Evolutionary conservation across 2,113 vertebrate species (phyloP).

Genomic region (Tyrannus savana): DNA sequence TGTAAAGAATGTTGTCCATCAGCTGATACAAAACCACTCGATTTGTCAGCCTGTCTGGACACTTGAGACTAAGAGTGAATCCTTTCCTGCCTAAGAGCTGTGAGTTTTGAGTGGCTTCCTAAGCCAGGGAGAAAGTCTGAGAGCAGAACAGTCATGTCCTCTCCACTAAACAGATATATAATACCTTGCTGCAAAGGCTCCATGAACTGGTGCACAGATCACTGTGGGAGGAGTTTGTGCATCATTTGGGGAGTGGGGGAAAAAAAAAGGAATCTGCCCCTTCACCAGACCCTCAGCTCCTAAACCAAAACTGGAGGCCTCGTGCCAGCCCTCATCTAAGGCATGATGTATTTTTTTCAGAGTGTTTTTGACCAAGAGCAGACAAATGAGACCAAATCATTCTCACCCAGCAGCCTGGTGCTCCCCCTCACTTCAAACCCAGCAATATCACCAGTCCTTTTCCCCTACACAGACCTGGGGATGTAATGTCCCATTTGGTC

Average conservation of each 20-base stretch:
- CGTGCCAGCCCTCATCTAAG: background rate
- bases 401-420: background rate
- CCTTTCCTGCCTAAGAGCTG: background rate
- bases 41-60: background rate
- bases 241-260: background rate
- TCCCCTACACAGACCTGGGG: background rate
- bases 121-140: background rate
- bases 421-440: background rate
- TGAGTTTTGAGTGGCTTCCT: background rate
- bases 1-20: background rate
- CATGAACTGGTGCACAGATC: background rate
- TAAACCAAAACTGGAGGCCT: background rate
- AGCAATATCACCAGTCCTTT: background rate
- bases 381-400: background rate
- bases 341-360: fast-evolving
- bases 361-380: background rate
- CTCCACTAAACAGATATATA: background rate
- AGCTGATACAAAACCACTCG: background rate
- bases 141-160: background rate
- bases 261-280: background rate
- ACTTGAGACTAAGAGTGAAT: background rate
- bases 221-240: background rate
- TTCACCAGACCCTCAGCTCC: background rate
- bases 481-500: fast-evolving
- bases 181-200: background rate